Evolutionary conservation across 1,140 invertebrate genomes (phyloP).

Genomic region (Zelostemma sp.): DNA sequence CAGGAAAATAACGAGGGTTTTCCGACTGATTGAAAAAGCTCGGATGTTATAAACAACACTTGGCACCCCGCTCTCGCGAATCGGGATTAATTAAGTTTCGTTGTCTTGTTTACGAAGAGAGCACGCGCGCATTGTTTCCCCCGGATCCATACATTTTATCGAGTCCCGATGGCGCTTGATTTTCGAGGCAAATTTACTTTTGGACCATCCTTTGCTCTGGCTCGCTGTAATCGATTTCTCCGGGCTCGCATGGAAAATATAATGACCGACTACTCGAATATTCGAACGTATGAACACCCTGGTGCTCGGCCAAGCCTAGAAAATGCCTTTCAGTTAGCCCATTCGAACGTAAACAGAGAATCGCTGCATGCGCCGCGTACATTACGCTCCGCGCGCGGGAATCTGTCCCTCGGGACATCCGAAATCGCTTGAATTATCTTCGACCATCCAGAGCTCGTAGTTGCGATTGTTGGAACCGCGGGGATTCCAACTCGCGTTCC

Average conservation of each 20-base stretch:
- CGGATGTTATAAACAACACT: no score
- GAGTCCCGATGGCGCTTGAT: conserved; percentile 7
- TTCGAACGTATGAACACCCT: conserved; percentile 34
- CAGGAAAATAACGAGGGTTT: no score
- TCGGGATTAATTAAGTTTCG: no score
- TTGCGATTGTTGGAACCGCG: conserved; percentile 29
- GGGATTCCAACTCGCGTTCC: conserved; percentile 17
- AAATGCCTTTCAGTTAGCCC: conserved; percentile 40
- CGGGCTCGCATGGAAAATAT: conserved; percentile 25
- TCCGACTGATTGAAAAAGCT: no score
- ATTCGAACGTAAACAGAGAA: conserved; percentile 42
- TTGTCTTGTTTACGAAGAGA: no score
- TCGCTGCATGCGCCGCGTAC: conserved; percentile 22
- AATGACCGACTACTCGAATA: conserved; percentile 36
- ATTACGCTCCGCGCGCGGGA: conserved; percentile 31
- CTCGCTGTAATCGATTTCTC: conserved; percentile 38
- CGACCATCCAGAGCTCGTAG: conserved; percentile 12
- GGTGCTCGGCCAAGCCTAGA: conserved; percentile 25
- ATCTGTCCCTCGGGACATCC: conserved; percentile 29
- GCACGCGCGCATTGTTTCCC: no score
- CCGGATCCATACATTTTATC: no score
- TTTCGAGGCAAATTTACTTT: conserved; percentile 15
- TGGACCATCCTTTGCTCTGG: not conserved
- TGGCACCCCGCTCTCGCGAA: no score
- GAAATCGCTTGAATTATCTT: conserved; percentile 41